Evolutionary conservation across 2,113 vertebrate species (phyloP), one percentile per base, ranked within the genome.

Genomic region (Ochotona curzoniae): DNA sequence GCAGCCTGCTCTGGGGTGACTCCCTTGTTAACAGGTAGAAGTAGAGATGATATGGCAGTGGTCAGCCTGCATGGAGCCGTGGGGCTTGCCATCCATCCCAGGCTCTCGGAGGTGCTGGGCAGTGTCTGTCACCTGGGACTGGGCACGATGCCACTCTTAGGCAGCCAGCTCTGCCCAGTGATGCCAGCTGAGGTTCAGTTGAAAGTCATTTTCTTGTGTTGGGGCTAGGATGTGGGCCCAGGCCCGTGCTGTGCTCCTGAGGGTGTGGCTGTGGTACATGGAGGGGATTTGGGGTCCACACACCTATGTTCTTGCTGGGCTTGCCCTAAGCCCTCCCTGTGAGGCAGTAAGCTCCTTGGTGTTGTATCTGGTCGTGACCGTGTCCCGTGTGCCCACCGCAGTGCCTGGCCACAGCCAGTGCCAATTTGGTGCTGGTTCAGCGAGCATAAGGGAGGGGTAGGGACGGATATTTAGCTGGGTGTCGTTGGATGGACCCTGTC

Each of bases 401-500:
- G n/a, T 12, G 7, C 51, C 66, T 14, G 44, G n/a, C 20, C 11
- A 4, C 10, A 69, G 15, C 10, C 2, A 17, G 18, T 57, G 21
- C 9, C 44, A 26, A 47, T 32, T 18, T 14, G 26, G 49, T 57
- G 25, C 47, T 35, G 15, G 18, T 5, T 17, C 10, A 23, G 7
- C 38, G 38, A 63, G 30, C 18, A 23, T n/a, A 13, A 12, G 23
- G 57, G 7, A 7, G 6, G 15, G 35, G 30, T 23, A 2, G 51
- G 13, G 49, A 28, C 5, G 21, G 7, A 23, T 2, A 23, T n/a
- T 18, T 15, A 10, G 66, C 32, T 57, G 54, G 54, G 18, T 57
- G 54, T 18, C 23, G 1, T 0, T 0, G 47, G 28, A 35, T 12
- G 0, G 10, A 4, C 25, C 8, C 5, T 78, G 32, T 17, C 7